Evolutionary conservation across 2,797 vertebrate species (phyloP).

Genomic region (Tachyglossus aculeatus): DNA sequence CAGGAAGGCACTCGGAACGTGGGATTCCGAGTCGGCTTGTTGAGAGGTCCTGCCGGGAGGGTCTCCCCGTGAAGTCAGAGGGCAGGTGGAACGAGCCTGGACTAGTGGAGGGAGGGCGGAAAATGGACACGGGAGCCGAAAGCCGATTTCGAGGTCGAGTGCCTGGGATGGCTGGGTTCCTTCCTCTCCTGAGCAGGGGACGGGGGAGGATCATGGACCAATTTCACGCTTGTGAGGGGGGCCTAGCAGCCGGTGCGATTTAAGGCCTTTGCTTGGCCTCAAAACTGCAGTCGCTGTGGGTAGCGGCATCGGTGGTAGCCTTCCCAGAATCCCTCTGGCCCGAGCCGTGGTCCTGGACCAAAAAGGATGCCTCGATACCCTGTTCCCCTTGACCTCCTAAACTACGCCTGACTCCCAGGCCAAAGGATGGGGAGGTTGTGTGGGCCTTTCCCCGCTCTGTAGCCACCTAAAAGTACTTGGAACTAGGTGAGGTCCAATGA

Average conservation of each 20-base stretch:
- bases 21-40: not conserved
- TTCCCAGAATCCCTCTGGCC: not conserved
- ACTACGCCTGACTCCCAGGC: too few species aligned
- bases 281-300: not conserved
- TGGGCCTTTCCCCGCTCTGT: too few species aligned
- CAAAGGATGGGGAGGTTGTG: too few species aligned
- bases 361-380: too few species aligned
- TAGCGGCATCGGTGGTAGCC: not conserved
- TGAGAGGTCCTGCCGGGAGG: not conserved
- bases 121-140: not conserved
- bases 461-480: too few species aligned
- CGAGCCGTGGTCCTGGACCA: not conserved
- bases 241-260: not conserved
- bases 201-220: slow-evolving; percentile 16
- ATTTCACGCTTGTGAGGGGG: not conserved
- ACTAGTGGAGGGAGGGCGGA: slow-evolving; percentile 1
- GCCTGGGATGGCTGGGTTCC: not conserved
- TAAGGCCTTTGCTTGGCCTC: not conserved
- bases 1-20: slow-evolving; percentile 11
- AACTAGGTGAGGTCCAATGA: not conserved
- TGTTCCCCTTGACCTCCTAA: too few species aligned
- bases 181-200: not conserved
- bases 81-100: not conserved
- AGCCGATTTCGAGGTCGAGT: not conserved
- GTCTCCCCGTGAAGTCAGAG: not conserved